These are phyloP conservation scores for Eurypyga helias DNA, from an alignment of 2,113 vertebrate genomes.

Conservation along the genomic window DNA sequence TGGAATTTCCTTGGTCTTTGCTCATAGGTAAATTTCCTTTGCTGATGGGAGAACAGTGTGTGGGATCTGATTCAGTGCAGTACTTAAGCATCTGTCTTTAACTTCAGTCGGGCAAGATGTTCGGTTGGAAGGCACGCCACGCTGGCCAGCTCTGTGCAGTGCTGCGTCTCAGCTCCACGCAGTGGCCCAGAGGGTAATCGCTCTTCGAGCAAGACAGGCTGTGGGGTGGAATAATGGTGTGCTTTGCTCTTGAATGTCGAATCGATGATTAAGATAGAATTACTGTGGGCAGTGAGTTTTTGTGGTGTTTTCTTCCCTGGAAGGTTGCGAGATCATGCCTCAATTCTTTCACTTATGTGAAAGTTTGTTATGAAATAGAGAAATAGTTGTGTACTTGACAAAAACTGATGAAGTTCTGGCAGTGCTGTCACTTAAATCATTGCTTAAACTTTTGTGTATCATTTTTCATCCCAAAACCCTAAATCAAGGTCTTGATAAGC, in stretches of 20 bases:
- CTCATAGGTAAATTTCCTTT: background rate
- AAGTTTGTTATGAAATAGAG: background rate
- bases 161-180: background rate
- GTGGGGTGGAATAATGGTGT: no score
- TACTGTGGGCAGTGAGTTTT: background rate
- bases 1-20: background rate
- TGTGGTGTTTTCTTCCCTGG: background rate
- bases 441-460: background rate
- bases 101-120: rapidly evolving
- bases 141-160: background rate
- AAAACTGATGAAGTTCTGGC: background rate
- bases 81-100: background rate
- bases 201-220: no score
- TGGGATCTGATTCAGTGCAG: background rate
- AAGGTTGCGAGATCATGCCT: background rate
- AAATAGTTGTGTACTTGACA: background rate
- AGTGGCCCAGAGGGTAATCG: background rate
- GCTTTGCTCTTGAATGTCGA: background rate
- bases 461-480: background rate
- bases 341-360: background rate
- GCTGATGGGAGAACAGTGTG: background rate
- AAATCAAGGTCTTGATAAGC: background rate
- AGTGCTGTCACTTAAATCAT: background rate
- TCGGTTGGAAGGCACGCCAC: background rate
- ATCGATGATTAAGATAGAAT: background rate